Base-by-base conservation (phyloP, 2,888 invertebrate species). In the Erynnis tages region DNA sequence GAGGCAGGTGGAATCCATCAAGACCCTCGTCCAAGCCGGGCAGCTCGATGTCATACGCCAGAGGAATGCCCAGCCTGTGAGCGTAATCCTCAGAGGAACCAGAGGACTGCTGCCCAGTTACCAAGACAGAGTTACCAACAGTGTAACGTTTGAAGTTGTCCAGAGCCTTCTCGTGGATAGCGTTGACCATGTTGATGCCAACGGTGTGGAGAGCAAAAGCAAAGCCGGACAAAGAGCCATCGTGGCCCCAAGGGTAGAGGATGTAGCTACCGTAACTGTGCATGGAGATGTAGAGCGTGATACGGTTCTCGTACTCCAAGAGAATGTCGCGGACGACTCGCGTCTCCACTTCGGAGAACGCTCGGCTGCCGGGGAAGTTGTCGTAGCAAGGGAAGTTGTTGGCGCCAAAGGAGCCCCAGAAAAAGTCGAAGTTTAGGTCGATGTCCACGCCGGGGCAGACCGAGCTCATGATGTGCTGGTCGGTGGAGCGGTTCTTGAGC, bases 251-350 rank as follows among this genome's bases (percentile, higher is more conserved):
- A 0, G 93, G 92, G 66, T 94, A 93, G 2, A 94, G 70, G 17
- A 94, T 72, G 71, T 91, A 92, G 58, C 91, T 90, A 8, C 95
- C 95, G 63, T 91, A 95, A n/a, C 95, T 93, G 69, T 96, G 96
- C 55, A 96, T 81, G 0, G 93, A 92, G 5, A 96, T 67, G 71
- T 95, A 96, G 55, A 94, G 79, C 41, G 92, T 90, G 16, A 92
- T 82, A 5, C 89, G 75, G 6, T 76, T 64, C 0, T 87, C 77
- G 21, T 91, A 69, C 1, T 87, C 72, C 1, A 85, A 62, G 21
- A 95, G 69, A 55, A 93, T 86, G 56, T 93, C 90, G 0, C 92
- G 82, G 3, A 95, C 79, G 34, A 91, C 85, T 14, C 66, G 66
- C 0, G 91, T 92, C 78, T 95, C 95, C 0, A 90, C 79, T 72